Evolutionary conservation across 2,797 vertebrate species (phyloP), one percentile per base, ranked within the genome.

Genomic region (Menidia menidia): DNA sequence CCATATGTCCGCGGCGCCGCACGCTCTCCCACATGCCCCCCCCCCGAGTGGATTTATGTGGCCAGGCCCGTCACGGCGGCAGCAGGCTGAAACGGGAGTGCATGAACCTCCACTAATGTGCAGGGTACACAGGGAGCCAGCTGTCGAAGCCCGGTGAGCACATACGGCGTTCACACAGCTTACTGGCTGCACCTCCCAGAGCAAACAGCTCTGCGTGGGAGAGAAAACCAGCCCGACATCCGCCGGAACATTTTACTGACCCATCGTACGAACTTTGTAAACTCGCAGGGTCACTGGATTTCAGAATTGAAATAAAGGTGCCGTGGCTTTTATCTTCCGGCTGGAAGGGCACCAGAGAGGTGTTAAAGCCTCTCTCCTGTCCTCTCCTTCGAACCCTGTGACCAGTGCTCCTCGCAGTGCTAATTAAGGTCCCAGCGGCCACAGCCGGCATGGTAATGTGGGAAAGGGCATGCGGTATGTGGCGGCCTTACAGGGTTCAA

Each of bases 91-190:
- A 70, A 18, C 0, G 14, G 59, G 53, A 54, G 39, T 53, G 72
- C 44, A 43, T 72, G 75, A 80, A 68, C 65, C 80, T 33, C 79
- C 50, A 71, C 73, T 84, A 90, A 88, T 35, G 5, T 43, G 33
- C 51, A 64, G 57, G 25, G 64, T 44, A 84, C 60, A 89, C 78
- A 71, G 13, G 19, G 60, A 66, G 70, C 77, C 74, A 86, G 77
- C 74, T 81, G 77, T 84, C 84, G 48, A 73, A 74, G 81, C 48
- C 2, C 1, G 14, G 1, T n/a, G 48, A 47, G 58, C 41, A 55
- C 43, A 77, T 45, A 53, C 9, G 25, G 51, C 57, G 67, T 59
- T 19, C 65, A 48, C 57, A 41, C 57, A 48, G n/a, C 15, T 10
- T 60, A 60, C 43, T 44, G n/a, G 47, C 59, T 6, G 50, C 60